Evolutionary conservation across 2,888 invertebrate species (phyloP).

Genomic region (Chrysolina americana): DNA sequence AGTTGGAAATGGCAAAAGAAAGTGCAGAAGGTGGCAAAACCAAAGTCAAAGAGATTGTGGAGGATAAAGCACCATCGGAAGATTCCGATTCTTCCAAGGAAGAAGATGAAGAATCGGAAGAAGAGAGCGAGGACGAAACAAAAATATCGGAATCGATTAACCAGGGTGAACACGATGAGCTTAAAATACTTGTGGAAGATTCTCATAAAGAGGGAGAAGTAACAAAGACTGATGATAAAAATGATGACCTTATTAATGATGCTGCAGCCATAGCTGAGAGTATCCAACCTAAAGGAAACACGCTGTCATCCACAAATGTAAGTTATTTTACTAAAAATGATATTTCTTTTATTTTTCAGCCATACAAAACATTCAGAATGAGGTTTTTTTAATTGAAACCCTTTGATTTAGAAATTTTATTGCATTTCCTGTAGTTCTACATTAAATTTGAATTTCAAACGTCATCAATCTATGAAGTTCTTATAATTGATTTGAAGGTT

Average conservation of each 20-base stretch:
- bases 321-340: constrained; percentile 57
- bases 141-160: constrained; percentile 56
- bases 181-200: constrained; percentile 75
- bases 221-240: constrained; percentile 69
- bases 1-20: constrained; percentile 70
- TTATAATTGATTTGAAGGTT: too few relatives aligned
- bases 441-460: too few relatives aligned
- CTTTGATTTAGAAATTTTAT: background rate
- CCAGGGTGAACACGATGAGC: constrained; percentile 66
- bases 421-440: background rate
- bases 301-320: constrained; percentile 92
- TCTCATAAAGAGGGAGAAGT: constrained; percentile 62
- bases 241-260: constrained; percentile 86
- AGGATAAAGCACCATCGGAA: constrained; percentile 76
- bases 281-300: constrained; percentile 98
- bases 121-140: constrained; percentile 57
- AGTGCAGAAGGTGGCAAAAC: constrained; percentile 79
- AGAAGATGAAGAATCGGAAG: constrained; percentile 63
- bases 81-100: constrained; percentile 52
- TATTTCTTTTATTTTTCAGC: background rate
- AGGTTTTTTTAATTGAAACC: too few relatives aligned
- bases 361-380: too few relatives aligned
- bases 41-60: constrained; percentile 59
- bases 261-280: constrained; percentile 95
- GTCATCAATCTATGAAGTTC: too few relatives aligned